Base-by-base conservation (phyloP, 2,797 vertebrate species). In the Ataeniobius toweri region DNA sequence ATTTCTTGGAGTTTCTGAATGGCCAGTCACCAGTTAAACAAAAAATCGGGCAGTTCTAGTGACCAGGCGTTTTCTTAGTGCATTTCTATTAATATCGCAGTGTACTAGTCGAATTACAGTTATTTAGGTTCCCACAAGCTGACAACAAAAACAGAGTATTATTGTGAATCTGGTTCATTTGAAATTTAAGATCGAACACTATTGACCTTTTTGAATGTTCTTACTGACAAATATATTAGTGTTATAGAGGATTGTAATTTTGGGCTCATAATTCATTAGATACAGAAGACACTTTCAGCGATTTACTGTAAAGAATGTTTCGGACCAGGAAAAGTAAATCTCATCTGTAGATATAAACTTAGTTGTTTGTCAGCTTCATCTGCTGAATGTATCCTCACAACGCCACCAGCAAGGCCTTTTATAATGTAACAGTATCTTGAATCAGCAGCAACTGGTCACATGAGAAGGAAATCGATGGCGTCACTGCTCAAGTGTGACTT, bases 401-500 rank as follows among this genome's bases (percentile, higher is more conserved):
- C 74, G 79, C 84, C 73, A 46, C 44, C 79, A 61, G 81, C 69
- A 70, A 73, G 79, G 79, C 72, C 74, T 86, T 85, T 83, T 79
- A 77, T 88, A 88, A 87, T 74, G 79, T 79, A 86, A 85, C 90
- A 87, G 87, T 89, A 90, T 90, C 85, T 89, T 77, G 89, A 89
- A 90, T 94, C 92, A 89, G 91, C 90, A 91, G 74, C 90, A 81
- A 88, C 55, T 44, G 83, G 79, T 82, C 88, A 83, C 82, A 74
- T 82, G 84, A 80, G 86, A 9, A 46, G 79, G 80, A 91, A 94
- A 93, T 93, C 90, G 82, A 92, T 93, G 82, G 89, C 69, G 88
- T 92, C 85, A 70, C 87, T 74, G 83, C 76, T 86, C n/a, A 58
- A 85, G 81, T 85, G 83, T 77, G 86, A 82, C 77, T 80, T 16